Evolutionary conservation across 1,140 invertebrate species (phyloP).

Genomic region (Schlechtendalia chinensis): DNA sequence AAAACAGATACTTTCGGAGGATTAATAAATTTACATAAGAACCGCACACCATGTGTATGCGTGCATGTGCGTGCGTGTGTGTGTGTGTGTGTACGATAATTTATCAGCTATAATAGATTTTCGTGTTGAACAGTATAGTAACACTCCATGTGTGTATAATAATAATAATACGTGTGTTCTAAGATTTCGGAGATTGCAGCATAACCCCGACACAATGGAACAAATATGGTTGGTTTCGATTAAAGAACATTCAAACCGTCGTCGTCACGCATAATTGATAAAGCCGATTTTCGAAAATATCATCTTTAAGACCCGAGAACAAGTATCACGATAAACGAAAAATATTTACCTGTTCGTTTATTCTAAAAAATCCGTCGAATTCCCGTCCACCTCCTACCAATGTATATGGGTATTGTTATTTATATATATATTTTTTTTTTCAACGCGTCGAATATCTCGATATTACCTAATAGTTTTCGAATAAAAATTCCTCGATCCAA

Average conservation of each 20-base stretch:
- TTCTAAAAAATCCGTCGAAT: background rate
- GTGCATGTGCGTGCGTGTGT: too few relatives aligned
- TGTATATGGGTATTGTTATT: background rate
- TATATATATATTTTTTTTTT: background rate
- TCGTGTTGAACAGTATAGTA: slow-evolving; percentile 23
- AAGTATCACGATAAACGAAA: background rate
- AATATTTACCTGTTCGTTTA: slow-evolving; percentile 19
- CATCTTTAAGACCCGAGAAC: background rate
- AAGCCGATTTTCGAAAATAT: slow-evolving; percentile 27
- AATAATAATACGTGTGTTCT: background rate
- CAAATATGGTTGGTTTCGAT: background rate
- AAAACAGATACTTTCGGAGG: slow-evolving; percentile 48
- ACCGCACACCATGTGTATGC: background rate
- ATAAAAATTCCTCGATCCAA: slow-evolving; percentile 7
- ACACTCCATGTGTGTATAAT: background rate
- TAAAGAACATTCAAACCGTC: background rate
- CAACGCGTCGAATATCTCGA: background rate
- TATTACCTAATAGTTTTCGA: background rate
- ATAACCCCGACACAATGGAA: slow-evolving; percentile 10
- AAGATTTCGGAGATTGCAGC: background rate
- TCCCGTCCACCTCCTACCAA: background rate
- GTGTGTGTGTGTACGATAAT: background rate
- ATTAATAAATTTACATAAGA: slow-evolving; percentile 50
- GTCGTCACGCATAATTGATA: slow-evolving; percentile 12
- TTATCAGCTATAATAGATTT: slow-evolving; percentile 44